phyloP scores from a whole-genome alignment of 2,113 vertebrate species.

The Esox niger region DNA sequence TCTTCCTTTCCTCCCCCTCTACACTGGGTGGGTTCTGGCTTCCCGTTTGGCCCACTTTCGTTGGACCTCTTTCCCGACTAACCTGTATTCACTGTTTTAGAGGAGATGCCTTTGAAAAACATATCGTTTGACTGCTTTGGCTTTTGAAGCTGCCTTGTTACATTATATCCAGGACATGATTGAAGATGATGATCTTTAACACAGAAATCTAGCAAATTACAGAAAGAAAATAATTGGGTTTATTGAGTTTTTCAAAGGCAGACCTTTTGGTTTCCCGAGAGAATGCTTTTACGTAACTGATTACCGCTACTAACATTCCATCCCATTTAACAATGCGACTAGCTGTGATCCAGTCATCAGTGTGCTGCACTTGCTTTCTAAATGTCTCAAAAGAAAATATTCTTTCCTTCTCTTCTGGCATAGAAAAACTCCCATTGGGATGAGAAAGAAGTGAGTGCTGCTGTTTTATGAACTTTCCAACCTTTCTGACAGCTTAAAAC shows the following conservation, averaged over 20 bases:
- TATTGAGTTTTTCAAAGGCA: constrained; percentile 6
- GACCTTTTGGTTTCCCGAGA: constrained; percentile 9
- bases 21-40: not conserved
- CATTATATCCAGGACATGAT: too few relatives aligned
- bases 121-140: too few relatives aligned
- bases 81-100: too few relatives aligned
- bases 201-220: constrained; percentile 1
- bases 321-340: constrained; percentile 7
- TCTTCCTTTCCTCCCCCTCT: not conserved
- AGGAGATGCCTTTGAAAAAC: too few relatives aligned
- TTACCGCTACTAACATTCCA: constrained; percentile 17
- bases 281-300: constrained; percentile 15
- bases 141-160: too few relatives aligned
- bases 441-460: constrained; percentile 78
- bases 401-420: constrained; percentile 62
- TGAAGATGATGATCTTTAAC: too few relatives aligned
- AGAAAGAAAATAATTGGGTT: not conserved
- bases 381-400: constrained; percentile 56
- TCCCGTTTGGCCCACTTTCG: not conserved
- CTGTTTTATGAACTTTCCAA: constrained; percentile 17
- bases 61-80: not conserved
- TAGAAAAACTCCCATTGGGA: constrained; percentile 81
- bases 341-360: constrained; percentile 22
- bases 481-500: too few relatives aligned
- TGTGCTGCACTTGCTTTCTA: constrained; percentile 31